These are phyloP conservation scores for Pipra filicauda DNA, from an alignment of 2,113 vertebrate species.

Conservation along the genomic window DNA sequence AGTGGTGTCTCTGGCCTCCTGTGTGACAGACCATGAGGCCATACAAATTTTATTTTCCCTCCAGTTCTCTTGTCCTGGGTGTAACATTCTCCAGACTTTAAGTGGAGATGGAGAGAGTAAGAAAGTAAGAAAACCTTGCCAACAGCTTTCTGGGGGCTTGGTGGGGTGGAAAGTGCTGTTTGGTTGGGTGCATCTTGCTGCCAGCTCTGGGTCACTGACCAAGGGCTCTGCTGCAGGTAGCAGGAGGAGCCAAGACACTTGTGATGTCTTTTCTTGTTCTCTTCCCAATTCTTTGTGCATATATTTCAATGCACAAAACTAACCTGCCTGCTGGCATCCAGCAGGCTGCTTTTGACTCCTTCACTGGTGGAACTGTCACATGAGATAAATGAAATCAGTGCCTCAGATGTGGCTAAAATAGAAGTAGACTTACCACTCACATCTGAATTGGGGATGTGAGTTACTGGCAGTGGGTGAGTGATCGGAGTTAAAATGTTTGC, in stretches of 20 bases:
- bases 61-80: neutral
- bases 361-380: neutral
- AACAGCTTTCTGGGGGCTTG: neutral
- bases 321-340: neutral
- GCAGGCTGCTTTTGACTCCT: neutral
- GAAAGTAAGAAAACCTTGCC: neutral
- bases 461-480: neutral
- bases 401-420: neutral
- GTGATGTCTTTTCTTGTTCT: neutral
- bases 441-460: neutral
- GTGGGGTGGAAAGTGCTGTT: neutral
- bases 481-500: neutral
- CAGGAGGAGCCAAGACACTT: neutral
- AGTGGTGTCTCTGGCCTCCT: neutral
- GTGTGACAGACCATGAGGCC: accelerated
- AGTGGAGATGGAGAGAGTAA: neutral
- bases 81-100: neutral
- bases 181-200: neutral
- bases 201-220: neutral
- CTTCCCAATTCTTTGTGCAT: neutral
- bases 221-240: neutral
- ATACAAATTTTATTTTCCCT: neutral
- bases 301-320: neutral
- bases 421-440: neutral
- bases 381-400: neutral